phyloP scores from a whole-genome alignment of 2,113 vertebrate species.

The Halcyon senegalensis region DNA sequence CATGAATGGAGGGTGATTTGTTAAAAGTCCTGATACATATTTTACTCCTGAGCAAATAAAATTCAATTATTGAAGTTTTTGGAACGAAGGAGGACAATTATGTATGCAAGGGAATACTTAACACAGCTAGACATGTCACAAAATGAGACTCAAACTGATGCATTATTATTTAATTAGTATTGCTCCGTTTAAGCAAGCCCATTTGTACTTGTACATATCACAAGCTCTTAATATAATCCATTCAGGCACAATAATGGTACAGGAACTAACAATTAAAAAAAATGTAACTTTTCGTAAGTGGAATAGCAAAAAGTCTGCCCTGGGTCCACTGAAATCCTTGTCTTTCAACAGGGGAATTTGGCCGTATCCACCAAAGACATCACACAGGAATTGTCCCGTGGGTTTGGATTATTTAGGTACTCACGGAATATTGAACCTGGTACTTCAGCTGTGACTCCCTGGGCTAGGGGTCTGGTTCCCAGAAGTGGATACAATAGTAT shows the following conservation, averaged over 20 bases:
- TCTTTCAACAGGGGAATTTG: neutral
- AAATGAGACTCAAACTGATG: slow-evolving; percentile 39
- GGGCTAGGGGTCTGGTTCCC: neutral
- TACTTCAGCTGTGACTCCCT: neutral
- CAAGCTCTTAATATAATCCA: neutral
- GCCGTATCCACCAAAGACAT: neutral
- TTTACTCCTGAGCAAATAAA: slow-evolving; percentile 22
- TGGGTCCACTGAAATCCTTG: neutral
- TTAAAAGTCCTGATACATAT: neutral
- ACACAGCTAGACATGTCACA: slow-evolving; percentile 21
- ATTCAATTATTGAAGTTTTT: neutral
- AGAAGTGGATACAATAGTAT: neutral
- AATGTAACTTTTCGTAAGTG: neutral
- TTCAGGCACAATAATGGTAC: neutral
- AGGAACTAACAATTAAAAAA: neutral
- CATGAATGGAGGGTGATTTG: neutral
- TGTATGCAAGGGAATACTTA: slow-evolving; percentile 22
- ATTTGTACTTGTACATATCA: slow-evolving; percentile 28
- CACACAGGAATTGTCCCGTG: neutral
- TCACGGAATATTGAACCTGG: neutral
- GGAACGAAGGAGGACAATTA: slow-evolving; percentile 19
- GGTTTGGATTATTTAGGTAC: neutral
- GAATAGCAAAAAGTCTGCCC: neutral
- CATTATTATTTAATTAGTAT: slow-evolving; percentile 62
- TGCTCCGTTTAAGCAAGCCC: neutral